phyloP scores from a whole-genome alignment of 2,888 invertebrate species.

The Esperia sulphurella region DNA sequence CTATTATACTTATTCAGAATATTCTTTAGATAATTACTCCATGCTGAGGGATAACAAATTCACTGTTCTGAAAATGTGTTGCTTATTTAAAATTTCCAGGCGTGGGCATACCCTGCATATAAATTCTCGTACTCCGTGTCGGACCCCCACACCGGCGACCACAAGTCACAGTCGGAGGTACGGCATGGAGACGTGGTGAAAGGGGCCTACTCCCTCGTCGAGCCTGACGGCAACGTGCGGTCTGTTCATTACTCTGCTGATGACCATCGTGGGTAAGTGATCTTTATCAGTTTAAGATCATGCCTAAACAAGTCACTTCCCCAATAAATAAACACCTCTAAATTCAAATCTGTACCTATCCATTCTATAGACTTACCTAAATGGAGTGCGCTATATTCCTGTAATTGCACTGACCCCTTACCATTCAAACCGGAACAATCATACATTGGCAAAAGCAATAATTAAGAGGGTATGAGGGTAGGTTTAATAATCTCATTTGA shows the following conservation, averaged over 20 bases:
- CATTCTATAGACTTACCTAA: too few species aligned
- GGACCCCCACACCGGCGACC: constrained; percentile 79
- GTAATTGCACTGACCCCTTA: too few species aligned
- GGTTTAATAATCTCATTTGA: too few species aligned
- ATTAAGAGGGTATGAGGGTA: too few species aligned
- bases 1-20: too few species aligned
- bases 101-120: constrained; percentile 70
- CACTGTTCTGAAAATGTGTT: neutral
- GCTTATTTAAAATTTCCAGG: constrained; percentile 27
- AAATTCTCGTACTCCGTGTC: constrained; percentile 77
- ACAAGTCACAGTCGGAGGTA: constrained; percentile 77
- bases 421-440: too few species aligned
- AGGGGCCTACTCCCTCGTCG: constrained; percentile 80
- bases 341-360: too few species aligned
- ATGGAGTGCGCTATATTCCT: too few species aligned
- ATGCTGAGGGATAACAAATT: neutral
- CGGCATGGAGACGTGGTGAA: constrained; percentile 80
- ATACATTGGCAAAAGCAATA: too few species aligned
- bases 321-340: too few species aligned
- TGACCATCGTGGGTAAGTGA: constrained; percentile 64
- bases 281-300: neutral
- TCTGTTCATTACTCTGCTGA: constrained; percentile 76
- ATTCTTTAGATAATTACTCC: too few species aligned
- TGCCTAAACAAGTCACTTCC: too few species aligned
- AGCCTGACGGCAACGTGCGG: constrained; percentile 78